These are phyloP conservation scores for Drosophila vallismaia DNA, from an alignment of 2,888 invertebrate species.

Conservation along the genomic window DNA sequence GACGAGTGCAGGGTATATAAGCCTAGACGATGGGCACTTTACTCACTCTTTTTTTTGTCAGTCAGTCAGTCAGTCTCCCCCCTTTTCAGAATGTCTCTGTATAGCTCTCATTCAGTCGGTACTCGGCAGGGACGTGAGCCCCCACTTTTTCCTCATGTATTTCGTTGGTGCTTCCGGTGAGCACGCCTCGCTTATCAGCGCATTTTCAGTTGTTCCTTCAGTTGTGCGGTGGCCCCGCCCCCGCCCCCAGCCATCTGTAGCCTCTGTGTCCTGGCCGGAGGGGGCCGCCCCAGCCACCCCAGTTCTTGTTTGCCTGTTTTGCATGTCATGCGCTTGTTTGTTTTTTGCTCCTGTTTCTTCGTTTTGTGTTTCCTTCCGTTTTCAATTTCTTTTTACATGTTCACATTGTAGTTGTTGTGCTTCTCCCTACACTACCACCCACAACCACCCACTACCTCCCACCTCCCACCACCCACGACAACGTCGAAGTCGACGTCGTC, in stretches of 20 bases:
- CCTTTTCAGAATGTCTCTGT: constrained; percentile 13
- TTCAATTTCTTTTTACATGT: constrained; percentile 67
- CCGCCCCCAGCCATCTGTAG: constrained; percentile 16
- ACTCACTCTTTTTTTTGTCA: constrained; percentile 37
- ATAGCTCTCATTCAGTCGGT: constrained; percentile 16
- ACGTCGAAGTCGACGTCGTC: not conserved
- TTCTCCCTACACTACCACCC: not conserved
- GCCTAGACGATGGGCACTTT: constrained; percentile 28
- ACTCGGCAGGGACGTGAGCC: not conserved
- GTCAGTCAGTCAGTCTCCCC: not conserved
- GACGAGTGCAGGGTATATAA: constrained; percentile 2
- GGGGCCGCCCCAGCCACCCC: not conserved
- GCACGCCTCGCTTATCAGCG: constrained; percentile 72
- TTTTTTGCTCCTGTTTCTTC: constrained; percentile 51
- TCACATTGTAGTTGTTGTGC: constrained; percentile 29
- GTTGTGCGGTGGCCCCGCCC: constrained; percentile 27
- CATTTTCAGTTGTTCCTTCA: constrained; percentile 58
- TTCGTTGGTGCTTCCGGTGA: constrained; percentile 59
- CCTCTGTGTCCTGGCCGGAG: not conserved
- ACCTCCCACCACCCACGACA: constrained; percentile 1
- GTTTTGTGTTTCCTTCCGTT: constrained; percentile 67
- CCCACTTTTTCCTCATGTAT: constrained; percentile 21
- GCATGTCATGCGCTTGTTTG: constrained; percentile 77
- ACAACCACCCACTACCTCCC: not conserved
- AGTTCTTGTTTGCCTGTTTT: constrained; percentile 56